phyloP scores from a whole-genome alignment of 1,140 invertebrate species.

The Harpegnathos saltator region DNA sequence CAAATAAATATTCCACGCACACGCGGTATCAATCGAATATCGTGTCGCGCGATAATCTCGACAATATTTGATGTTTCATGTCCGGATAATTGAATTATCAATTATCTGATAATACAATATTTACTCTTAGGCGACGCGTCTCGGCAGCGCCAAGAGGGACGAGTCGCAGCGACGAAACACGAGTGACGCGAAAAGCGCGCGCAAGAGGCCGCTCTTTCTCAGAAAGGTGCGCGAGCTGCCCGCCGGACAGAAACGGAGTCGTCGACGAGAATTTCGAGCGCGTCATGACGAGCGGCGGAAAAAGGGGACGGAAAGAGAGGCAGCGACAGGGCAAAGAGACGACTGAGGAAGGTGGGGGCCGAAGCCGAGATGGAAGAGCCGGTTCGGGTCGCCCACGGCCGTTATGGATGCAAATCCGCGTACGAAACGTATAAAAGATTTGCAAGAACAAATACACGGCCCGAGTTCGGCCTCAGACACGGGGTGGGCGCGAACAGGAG shows the following conservation, averaged over 20 bases:
- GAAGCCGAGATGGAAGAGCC: slow-evolving; percentile 50
- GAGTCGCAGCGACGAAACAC: no score
- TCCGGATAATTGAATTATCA: no score
- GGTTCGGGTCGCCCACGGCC: slow-evolving; percentile 62
- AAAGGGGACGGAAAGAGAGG: slow-evolving; percentile 21
- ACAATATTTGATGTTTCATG: no score
- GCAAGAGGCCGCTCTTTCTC: background rate
- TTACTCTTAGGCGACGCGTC: no score
- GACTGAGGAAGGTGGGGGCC: slow-evolving; percentile 2
- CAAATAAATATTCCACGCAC: no score
- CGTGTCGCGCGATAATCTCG: no score
- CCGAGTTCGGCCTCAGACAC: slow-evolving; percentile 39
- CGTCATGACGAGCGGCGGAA: background rate
- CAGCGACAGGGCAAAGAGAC: slow-evolving; percentile 7
- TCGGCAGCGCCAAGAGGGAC: background rate
- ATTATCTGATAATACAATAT: no score
- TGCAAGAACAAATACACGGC: slow-evolving; percentile 82
- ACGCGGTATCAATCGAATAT: no score
- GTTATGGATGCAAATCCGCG: slow-evolving; percentile 82
- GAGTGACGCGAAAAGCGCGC: slow-evolving; percentile 6
- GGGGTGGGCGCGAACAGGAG: background rate
- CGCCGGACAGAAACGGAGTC: background rate
- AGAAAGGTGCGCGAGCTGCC: background rate
- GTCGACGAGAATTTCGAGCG: slow-evolving; percentile 33
- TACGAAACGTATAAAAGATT: slow-evolving; percentile 82